Conservation (phyloP, 2,888 invertebrate species). For the Steromphala cineraria region DNA sequence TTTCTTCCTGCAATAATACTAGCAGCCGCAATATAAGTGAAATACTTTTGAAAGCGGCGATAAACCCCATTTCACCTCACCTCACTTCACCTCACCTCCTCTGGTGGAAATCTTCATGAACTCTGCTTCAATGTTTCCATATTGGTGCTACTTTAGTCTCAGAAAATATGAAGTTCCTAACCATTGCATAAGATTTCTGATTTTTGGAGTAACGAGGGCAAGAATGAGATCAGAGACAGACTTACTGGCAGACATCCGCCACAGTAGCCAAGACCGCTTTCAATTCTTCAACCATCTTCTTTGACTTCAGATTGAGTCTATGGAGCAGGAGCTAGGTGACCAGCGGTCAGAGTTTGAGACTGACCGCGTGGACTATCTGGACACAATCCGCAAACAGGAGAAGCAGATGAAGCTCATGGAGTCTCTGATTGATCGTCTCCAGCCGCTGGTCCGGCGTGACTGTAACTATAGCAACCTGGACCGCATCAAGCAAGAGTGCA, state of each 20-base stretch:
- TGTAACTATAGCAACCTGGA: slow-evolving; percentile 87
- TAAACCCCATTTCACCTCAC: too few species aligned
- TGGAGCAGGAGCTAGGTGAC: slow-evolving; percentile 85
- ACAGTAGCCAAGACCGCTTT: background rate
- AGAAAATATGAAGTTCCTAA: background rate
- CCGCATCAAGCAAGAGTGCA: slow-evolving; percentile 80
- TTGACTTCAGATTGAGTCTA: slow-evolving; percentile 78
- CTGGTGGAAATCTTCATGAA: too few species aligned
- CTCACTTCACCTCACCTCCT: too few species aligned
- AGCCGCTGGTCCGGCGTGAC: slow-evolving; percentile 83
- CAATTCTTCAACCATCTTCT: background rate
- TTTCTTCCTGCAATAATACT: too few species aligned
- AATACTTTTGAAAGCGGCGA: too few species aligned
- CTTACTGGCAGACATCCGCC: background rate
- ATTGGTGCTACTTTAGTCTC: too few species aligned
- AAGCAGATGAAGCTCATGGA: slow-evolving; percentile 82
- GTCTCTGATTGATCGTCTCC: slow-evolving; percentile 76
- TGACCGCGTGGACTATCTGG: slow-evolving; percentile 88
- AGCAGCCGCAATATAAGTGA: too few species aligned
- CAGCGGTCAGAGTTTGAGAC: slow-evolving; percentile 88
- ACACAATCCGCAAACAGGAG: slow-evolving; percentile 86
- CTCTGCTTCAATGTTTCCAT: too few species aligned
- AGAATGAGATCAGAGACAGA: background rate
- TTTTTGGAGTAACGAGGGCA: too few species aligned
- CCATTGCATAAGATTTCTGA: too few species aligned